Percentiles rank a stretch among this genome's conserved stretches.
Evolutionary conservation across 2,888 invertebrate genomes (phyloP).

Genomic region (Nipponacmea schrenckii): DNA sequence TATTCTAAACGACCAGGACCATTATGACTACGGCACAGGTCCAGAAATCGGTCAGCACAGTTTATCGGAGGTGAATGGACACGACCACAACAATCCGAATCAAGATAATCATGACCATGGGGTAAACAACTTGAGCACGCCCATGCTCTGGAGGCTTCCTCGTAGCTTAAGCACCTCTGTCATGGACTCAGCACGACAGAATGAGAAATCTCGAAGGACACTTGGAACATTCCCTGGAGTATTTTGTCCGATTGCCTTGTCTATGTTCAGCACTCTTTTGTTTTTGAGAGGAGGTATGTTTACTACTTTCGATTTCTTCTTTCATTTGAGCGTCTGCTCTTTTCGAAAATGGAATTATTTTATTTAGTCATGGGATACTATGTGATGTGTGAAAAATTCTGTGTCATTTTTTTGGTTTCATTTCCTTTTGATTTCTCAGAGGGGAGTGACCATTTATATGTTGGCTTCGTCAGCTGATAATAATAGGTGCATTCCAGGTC

Average conservation of each 20-base stretch:
- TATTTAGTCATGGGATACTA: background rate
- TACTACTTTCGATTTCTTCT: background rate
- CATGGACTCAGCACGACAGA: background rate
- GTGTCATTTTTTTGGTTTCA: background rate
- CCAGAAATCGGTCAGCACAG: background rate
- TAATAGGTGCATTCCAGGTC: too few relatives aligned
- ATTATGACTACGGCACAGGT: background rate
- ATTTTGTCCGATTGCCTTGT: conserved; percentile 96
- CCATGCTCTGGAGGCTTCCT: conserved; percentile 32
- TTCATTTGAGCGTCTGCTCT: background rate
- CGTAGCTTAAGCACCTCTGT: conserved; percentile 32
- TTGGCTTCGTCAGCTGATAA: too few relatives aligned
- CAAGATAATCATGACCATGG: background rate
- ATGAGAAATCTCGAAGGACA: conserved; percentile 35
- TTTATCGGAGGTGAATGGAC: background rate
- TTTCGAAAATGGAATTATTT: background rate
- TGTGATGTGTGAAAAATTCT: background rate
- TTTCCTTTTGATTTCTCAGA: too few relatives aligned
- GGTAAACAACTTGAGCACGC: conserved; percentile 6
- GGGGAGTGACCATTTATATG: too few relatives aligned
- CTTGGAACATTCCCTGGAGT: conserved; percentile 96
- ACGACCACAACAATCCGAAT: too few relatives aligned
- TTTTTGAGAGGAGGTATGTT: conserved; percentile 90
- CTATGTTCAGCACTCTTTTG: conserved; percentile 98
- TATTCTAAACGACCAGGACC: background rate